Evolutionary conservation across 2,797 vertebrate genomes (phyloP).

Genomic region (Sebastes miniatus): DNA sequence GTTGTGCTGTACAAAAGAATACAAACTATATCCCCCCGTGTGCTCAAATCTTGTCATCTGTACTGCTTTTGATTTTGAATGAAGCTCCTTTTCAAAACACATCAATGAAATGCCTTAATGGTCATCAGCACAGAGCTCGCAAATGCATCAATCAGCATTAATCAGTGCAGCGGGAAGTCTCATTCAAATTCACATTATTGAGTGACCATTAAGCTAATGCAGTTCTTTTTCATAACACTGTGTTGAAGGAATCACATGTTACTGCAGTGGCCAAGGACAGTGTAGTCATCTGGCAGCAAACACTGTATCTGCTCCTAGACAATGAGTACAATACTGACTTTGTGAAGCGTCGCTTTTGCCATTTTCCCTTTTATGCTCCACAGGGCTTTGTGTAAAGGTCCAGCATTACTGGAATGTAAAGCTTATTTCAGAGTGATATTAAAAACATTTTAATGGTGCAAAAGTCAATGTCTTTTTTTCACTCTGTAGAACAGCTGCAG

Average conservation of each 20-base stretch:
- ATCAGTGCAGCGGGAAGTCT: constrained; percentile 18
- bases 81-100: constrained; percentile 22
- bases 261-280: constrained; percentile 17
- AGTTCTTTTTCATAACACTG: constrained; percentile 20
- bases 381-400: constrained; percentile 44
- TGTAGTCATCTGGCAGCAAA: constrained; percentile 19
- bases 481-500: background rate
- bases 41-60: background rate
- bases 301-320: constrained; percentile 28
- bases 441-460: constrained; percentile 9
- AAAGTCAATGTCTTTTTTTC: constrained; percentile 9
- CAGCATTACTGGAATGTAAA: constrained; percentile 48
- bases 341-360: constrained; percentile 53
- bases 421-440: constrained; percentile 43
- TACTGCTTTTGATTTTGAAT: constrained; percentile 9
- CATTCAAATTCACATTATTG: constrained; percentile 46
- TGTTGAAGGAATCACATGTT: constrained; percentile 4
- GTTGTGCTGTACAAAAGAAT: background rate
- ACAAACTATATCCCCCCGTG: background rate
- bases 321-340: constrained; percentile 39
- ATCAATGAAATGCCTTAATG: constrained; percentile 19
- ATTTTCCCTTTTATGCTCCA: constrained; percentile 53
- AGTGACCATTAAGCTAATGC: constrained; percentile 35
- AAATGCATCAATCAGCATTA: constrained; percentile 48
- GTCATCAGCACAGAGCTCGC: background rate